Evolutionary conservation across 1,140 invertebrate genomes (phyloP), one percentile per base, ranked within the genome.

Genomic region (Neodiprion fabricii): DNA sequence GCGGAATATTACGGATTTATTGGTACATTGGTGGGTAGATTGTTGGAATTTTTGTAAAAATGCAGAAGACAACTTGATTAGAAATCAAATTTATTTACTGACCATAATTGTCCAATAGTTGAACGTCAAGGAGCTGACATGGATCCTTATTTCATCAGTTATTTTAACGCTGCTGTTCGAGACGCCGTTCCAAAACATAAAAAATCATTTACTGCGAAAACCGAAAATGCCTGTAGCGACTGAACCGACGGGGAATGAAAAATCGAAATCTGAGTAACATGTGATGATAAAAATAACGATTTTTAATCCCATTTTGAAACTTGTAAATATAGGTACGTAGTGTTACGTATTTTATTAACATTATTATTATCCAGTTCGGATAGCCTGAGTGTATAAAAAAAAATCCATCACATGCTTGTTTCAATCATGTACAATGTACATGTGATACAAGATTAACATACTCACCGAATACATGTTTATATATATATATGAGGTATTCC

Each of bases 161-260:
- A 78, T 91, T 65, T 80, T 94, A 9, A 94, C 93, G 3, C 78
- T 94, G 67, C 85, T 93, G 9, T 91, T 94, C 72, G 91, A 94
- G 72, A 90, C 90, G 14, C 93, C 93, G 48, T 92, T 93, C 81
- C 92, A 94, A 83, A 93, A 92, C 72, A 84, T 93, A 8, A 93
- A 91, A 78, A 92, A 91, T 72, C 74, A 85, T 71, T 81, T 85
- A 21, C 73, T 87, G 48, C 86, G 83, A 69, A 84, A 84, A 70
- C 61, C 70, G 53, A 61, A 61, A 61, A 8, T 61, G n/a, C 11
- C 53, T 61, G 53, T 17, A 17, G 11, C 53, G 53, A 61, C 11
- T 17, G 53, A 61, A 9, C 53, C 53, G n/a, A 61, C 53, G 53
- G 53, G n/a, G n/a, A 17, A 12, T 17, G 53, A 61, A 12, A 61